These are phyloP conservation scores for Hypomecis punctinalis DNA, from an alignment of 2,888 invertebrate species.

Conservation along the genomic window DNA sequence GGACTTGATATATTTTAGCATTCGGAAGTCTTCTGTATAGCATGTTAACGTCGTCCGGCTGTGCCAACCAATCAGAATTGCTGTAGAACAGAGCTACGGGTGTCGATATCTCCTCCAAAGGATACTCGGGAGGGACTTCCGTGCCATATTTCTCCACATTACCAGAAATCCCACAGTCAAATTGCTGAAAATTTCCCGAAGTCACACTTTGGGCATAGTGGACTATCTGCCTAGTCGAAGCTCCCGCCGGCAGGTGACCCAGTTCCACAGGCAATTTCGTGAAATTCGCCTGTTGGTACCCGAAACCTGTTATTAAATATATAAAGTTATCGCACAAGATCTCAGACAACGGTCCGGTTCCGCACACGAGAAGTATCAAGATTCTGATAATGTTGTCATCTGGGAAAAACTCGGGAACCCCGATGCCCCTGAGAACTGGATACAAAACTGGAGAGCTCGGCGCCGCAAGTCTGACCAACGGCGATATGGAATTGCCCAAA, in stretches of 20 bases:
- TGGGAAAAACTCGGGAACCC: slow-evolving; percentile 87
- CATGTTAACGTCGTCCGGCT: slow-evolving; percentile 82
- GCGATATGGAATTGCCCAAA: slow-evolving; percentile 69
- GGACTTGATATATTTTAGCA: slow-evolving; percentile 82
- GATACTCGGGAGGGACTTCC: slow-evolving; percentile 61
- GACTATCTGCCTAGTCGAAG: slow-evolving; percentile 77
- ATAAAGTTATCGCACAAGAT: slow-evolving; percentile 85
- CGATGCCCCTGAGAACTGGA: slow-evolving; percentile 63
- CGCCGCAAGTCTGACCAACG: slow-evolving; percentile 61
- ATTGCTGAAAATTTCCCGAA: slow-evolving; percentile 62
- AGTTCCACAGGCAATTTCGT: slow-evolving; percentile 84
- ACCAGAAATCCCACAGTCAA: slow-evolving; percentile 61
- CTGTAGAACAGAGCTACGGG: slow-evolving; percentile 71
- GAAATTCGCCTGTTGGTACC: slow-evolving; percentile 83
- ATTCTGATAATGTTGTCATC: slow-evolving; percentile 76
- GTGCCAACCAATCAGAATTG: slow-evolving; percentile 87
- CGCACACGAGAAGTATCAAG: slow-evolving; percentile 75
- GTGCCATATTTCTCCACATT: slow-evolving; percentile 64
- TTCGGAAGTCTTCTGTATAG: slow-evolving; percentile 81
- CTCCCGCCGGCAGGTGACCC: slow-evolving; percentile 82
- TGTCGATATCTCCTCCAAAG: slow-evolving; percentile 55
- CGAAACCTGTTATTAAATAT: slow-evolving; percentile 86
- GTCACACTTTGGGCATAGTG: slow-evolving; percentile 82
- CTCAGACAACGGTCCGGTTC: slow-evolving; percentile 69
- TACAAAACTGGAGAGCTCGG: slow-evolving; percentile 56